These are phyloP conservation scores for Holothuria glaberrima DNA, from an alignment of 35 echinoderm and acorn worm species.

Conservation along the genomic window DNA sequence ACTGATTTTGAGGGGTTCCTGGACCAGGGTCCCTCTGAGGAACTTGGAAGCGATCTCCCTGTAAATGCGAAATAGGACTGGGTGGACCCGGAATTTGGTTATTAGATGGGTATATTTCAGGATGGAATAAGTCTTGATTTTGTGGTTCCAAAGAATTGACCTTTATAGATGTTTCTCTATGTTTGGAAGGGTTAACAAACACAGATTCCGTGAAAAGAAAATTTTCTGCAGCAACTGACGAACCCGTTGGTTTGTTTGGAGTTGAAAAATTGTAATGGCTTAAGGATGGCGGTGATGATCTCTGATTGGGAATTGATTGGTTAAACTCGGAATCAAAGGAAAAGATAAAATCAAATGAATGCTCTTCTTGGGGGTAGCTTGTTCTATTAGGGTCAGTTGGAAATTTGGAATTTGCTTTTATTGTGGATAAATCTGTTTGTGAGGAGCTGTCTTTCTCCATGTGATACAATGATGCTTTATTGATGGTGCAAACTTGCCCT, in stretches of 20 bases:
- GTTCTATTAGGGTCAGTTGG: not conserved
- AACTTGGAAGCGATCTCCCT: conserved; percentile 43
- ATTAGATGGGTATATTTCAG: conserved; percentile 23
- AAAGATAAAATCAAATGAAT: conserved; percentile 62
- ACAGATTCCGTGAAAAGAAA: conserved; percentile 43
- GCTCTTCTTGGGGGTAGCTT: conserved; percentile 24
- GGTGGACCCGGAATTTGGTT: not conserved
- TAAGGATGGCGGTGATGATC: not conserved
- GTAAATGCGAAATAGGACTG: not conserved
- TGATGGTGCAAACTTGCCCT: not conserved
- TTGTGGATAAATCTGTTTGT: conserved; percentile 39
- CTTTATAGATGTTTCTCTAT: not conserved
- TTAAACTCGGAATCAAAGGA: conserved; percentile 60
- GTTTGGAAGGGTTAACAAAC: conserved; percentile 11
- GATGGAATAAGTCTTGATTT: conserved; percentile 14
- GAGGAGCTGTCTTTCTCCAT: conserved; percentile 53
- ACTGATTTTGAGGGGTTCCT: not conserved
- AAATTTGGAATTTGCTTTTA: not conserved
- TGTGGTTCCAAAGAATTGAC: not conserved
- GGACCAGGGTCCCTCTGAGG: conserved; percentile 53
- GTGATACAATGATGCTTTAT: not conserved
- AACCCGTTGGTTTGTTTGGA: conserved; percentile 8
- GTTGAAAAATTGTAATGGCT: conserved; percentile 5
- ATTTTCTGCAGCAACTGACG: not conserved
- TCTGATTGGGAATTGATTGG: not conserved